A percentile compares a stretch with the other conserved stretches of the same genome.
These are phyloP conservation scores for Lasioglossum baleicum DNA, from an alignment of 1,140 invertebrate species.

Conservation along the genomic window DNA sequence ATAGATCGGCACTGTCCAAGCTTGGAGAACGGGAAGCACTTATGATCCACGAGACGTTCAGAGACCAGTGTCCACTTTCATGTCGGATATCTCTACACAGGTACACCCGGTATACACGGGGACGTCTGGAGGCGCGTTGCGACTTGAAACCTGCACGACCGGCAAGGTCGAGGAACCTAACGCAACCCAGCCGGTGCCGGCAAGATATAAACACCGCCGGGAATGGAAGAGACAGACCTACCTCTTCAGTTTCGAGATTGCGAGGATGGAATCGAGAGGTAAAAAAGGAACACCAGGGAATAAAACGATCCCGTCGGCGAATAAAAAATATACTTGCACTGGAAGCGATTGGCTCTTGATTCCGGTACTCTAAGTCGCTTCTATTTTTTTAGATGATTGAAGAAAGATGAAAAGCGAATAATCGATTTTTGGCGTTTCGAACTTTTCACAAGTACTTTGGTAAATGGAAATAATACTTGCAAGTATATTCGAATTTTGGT, in stretches of 20 bases:
- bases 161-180: conserved; percentile 74
- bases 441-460: no score
- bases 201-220: conserved; percentile 60
- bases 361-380: neutral
- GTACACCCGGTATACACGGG: conserved; percentile 42
- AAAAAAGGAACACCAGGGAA: neutral
- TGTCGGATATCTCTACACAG: neutral
- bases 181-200: conserved; percentile 59
- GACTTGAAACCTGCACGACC: conserved; percentile 73
- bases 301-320: conserved; percentile 11
- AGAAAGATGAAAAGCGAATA: no score
- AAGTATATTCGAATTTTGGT: no score
- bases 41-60: neutral
- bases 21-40: no score
- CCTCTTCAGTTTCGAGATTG: conserved; percentile 48
- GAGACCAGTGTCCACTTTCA: conserved; percentile 3
- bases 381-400: no score
- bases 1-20: no score
- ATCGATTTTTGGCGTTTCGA: no score
- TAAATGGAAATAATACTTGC: no score
- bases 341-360: neutral
- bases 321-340: conserved; percentile 38
- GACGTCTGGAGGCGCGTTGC: conserved; percentile 49
- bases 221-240: conserved; percentile 51
- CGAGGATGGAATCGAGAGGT: conserved; percentile 5